Base-by-base conservation (phyloP, 2,113 vertebrate genomes). In the Electrona antarctica region DNA sequence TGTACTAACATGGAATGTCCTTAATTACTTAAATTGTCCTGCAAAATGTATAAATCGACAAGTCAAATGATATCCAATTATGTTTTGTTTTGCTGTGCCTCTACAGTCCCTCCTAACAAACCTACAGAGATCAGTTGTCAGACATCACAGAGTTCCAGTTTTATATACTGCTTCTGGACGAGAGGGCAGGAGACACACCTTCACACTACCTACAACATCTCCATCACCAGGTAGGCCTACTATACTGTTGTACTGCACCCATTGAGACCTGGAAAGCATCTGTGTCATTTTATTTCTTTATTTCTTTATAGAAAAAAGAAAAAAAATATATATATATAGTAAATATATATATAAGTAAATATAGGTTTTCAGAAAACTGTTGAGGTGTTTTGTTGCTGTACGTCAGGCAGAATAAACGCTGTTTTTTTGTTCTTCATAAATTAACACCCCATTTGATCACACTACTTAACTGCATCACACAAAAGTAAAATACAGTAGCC, bases 41-140 rank as follows among this genome's bases (percentile, higher is more conserved):
- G 41, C 3, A 45, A 2, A 46, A 6, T 66, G 48, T 13, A 5
- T 21, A 21, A 21, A 11, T 12, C 21, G 11, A 54, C 12, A 13
- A 6, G 51, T n/a, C 13, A n/a, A 12, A 64, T 33, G 52, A 58
- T 7, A 41, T 33, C 13, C 8, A 45, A 56, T 14, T 28, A 11
- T 54, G 45, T 29, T 9, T 45, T 48, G 0, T 57, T 41, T 68
- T 60, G 69, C 12, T 60, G 11, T 59, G 52, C 45, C 52, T 41
- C 57, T 56, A 50, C 61, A 93, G 91, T 83, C 15, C 85, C 86
- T 59, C 92, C 93, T 78, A 87, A 84, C 29, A 88, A 90, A 65
- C 88, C 91, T 5, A 14, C 14, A 54, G 77, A 87, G 41, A 57
- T 93, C 6, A 73, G 1, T 28, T 94, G 92, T 79, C 69, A 88